Percentiles rank a stretch among this genome's conserved stretches.
Evolutionary conservation across 53 echinoderm and acorn worm genomes (phyloP).

Genomic region (Apostichopus leukothele): DNA sequence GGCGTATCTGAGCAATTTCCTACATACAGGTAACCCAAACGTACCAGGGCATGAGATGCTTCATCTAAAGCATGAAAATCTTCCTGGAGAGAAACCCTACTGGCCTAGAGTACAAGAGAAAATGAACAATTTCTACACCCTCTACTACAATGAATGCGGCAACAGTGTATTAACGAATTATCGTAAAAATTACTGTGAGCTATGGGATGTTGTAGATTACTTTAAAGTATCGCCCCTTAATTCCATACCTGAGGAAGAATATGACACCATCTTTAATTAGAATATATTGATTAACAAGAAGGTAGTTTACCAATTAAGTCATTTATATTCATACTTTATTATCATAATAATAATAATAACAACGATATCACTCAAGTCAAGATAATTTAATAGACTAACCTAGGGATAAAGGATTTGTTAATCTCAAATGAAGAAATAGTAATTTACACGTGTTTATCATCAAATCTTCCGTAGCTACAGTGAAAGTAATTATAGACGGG

Average conservation of each 20-base stretch:
- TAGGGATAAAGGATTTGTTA: no score
- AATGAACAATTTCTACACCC: neutral
- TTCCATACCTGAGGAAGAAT: slow-evolving; percentile 21
- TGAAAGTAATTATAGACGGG: no score
- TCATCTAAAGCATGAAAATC: neutral
- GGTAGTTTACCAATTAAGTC: no score
- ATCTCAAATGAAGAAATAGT: no score
- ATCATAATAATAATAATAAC: no score
- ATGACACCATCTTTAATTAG: slow-evolving; percentile 3
- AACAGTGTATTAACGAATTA: slow-evolving; percentile 41
- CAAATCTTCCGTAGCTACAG: no score
- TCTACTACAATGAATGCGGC: slow-evolving; percentile 47
- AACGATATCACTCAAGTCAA: no score
- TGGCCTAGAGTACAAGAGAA: slow-evolving; percentile 45
- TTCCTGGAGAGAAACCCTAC: slow-evolving; percentile 40
- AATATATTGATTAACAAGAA: no score
- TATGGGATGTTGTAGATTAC: slow-evolving; percentile 41
- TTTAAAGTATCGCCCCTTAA: slow-evolving; percentile 34
- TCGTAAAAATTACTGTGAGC: slow-evolving; percentile 21
- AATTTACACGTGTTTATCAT: no score
- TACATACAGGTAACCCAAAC: slow-evolving; percentile 52
- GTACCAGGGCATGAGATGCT: slow-evolving; percentile 19
- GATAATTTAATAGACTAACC: no score
- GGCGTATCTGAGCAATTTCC: slow-evolving; percentile 44
- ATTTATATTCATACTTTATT: no score